Evolutionary conservation across 1,140 invertebrate genomes (phyloP), one percentile per base, ranked within the genome.

Genomic region (Lasioglossum baleicum): DNA sequence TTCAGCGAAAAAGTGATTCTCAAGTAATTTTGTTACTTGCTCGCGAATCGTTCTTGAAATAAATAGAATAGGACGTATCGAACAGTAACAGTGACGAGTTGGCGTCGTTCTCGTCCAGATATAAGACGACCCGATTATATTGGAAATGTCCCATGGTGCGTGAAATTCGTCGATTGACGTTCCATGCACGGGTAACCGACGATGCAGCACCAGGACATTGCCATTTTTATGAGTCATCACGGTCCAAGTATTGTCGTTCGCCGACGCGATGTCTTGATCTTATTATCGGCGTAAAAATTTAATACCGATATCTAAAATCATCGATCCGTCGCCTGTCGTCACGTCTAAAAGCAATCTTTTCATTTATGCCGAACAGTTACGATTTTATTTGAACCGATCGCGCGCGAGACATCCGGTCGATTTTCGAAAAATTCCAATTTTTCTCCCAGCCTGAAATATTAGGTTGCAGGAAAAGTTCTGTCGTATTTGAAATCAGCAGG

Each of bases 251-350:
- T 58, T 58, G 56, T 58, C 56, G 20, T 58, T 13, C n/a, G 7
- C 15, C 51, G 15, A 4, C 51, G 51, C 51, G 51, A 58, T n/a
- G 56, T n/a, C 56, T 58, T 20, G 56, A 22, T 58, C 56, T n/a
- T 58, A n/a, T 58, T n/a, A n/a, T 58, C 56, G 56, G n/a, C 56
- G 56, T 58, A 58, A 58, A 26, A 58, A n/a, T 58, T 58, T 58
- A 58, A n/a, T 58, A n/a, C n/a, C 56, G n/a, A 58, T n/a, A n/a
- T 58, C 56, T 58, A n/a, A 53, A 53, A 53, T 53, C 51, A 53
- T 53, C 51, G 51, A 53, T 53, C 51, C 51, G 51, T 15, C 17
- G 51, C 3, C 51, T 15, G 0, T 53, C 51, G 51, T 15, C 51
- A 15, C 6, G 2, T 13, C 11, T 48, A 11, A 48, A 48, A 15